phyloP scores from a whole-genome alignment of 2,888 invertebrate species.

The Rugalucina vietnamica region DNA sequence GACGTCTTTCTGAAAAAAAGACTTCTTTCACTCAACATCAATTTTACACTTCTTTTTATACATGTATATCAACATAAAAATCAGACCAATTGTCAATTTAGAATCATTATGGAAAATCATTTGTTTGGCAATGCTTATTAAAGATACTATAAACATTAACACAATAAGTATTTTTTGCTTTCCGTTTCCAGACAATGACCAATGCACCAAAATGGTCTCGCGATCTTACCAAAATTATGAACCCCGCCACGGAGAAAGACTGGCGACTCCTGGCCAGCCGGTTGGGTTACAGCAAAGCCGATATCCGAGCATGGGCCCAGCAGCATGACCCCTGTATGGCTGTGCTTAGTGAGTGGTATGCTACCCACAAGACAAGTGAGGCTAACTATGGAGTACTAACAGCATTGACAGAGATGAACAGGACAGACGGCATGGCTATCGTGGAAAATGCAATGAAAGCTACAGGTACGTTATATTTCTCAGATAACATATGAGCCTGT shows the following conservation, averaged over 20 bases:
- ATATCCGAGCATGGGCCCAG: conserved; percentile 80
- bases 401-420: conserved; percentile 79
- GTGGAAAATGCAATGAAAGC: conserved; percentile 80
- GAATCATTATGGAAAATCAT: neutral
- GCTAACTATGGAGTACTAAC: conserved; percentile 76
- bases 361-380: conserved; percentile 80
- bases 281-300: conserved; percentile 79
- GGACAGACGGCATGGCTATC: conserved; percentile 77
- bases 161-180: conserved; percentile 1
- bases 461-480: too few species aligned
- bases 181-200: conserved; percentile 78
- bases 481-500: neutral
- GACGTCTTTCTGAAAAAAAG: neutral
- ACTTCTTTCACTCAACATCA: neutral
- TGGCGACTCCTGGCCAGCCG: conserved; percentile 80
- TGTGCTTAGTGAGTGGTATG: conserved; percentile 82
- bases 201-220: conserved; percentile 82
- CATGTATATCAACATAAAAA: neutral
- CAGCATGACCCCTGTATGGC: conserved; percentile 82
- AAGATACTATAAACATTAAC: neutral
- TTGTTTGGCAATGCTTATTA: neutral
- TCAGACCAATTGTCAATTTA: neutral
- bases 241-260: conserved; percentile 76
- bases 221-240: conserved; percentile 79
- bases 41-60: neutral